These are phyloP conservation scores for Drosophila lini DNA, from an alignment of 1,140 invertebrate genomes.

Conservation along the genomic window DNA sequence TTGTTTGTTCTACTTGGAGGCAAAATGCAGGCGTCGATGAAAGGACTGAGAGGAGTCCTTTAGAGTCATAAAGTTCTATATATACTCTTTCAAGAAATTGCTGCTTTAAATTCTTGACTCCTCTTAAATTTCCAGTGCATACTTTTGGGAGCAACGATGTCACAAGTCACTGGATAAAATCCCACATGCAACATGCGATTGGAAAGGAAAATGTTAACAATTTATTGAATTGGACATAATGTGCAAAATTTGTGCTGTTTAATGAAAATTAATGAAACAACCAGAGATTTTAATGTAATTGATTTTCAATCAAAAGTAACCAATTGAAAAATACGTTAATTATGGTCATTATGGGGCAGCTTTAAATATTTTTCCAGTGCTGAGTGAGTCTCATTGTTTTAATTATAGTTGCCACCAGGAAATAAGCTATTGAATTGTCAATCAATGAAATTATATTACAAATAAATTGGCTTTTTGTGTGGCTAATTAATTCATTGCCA, in stretches of 20 bases:
- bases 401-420: neutral
- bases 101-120: neutral
- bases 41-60: neutral
- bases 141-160: constrained; percentile 14
- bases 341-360: neutral
- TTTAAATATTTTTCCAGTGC: neutral
- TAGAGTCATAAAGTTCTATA: neutral
- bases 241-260: neutral
- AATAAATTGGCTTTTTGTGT: neutral
- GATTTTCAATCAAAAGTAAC: neutral
- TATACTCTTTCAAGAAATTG: neutral
- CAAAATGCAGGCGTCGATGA: neutral
- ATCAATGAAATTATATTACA: neutral
- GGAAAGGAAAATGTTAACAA: neutral
- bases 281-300: neutral
- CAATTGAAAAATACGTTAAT: constrained; percentile 14
- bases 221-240: constrained; percentile 7
- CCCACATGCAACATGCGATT: neutral
- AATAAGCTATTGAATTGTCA: neutral
- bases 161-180: neutral
- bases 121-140: constrained; percentile 7
- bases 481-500: neutral
- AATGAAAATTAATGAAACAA: neutral
- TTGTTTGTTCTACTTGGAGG: constrained; percentile 30
- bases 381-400: neutral